Evolutionary conservation across 2,888 invertebrate genomes (phyloP), one percentile per base, ranked within the genome.

Genomic region (Camptogramma bilineatum): DNA sequence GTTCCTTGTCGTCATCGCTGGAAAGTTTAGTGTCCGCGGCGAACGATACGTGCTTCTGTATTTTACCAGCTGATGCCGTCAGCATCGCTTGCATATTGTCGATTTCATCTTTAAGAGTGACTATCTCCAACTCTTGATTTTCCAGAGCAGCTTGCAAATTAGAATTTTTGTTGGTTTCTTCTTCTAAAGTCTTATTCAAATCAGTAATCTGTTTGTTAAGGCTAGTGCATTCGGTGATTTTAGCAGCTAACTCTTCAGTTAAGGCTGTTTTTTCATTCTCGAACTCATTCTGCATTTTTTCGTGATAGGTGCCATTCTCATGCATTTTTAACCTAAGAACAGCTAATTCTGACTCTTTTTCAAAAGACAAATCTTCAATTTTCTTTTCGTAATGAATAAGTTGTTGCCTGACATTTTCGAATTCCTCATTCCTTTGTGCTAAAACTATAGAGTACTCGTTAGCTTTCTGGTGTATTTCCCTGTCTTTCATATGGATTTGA

Each of bases 51-150:
- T 91, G 92, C 70, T 91, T 92, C 44, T 89, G 88, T 62, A 91
- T 86, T 76, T 86, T 92, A 62, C 74, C 85, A 65, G 76, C 84
- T 0, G 89, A 81, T 10, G 85, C 71, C 64, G 82, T 82, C 66
- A 91, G 77, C 59, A 82, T 58, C 52, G 81, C 78, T 62, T 87
- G 84, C 66, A 92, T 80, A 70, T 75, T 82, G n/a, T 78, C 72
- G 66, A 96, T 86, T 76, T 96, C 95, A 70, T 95, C 95, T 77
- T 96, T 96, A 4, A 96, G 81, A 5, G 95, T 94, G 5, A 96
- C 95, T 71, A 97, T 96, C 85, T 96, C 96, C 60, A 95, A 84
- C 74, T 96, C 96, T 80, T 96, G 96, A 54, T 93, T 94, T 77
- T 96, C 95, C 54, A 97, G 87, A 0, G 94, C 95, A 1, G 87